phyloP scores from a whole-genome alignment of 1,140 invertebrate species.

The Metopolophium dirhodum region DNA sequence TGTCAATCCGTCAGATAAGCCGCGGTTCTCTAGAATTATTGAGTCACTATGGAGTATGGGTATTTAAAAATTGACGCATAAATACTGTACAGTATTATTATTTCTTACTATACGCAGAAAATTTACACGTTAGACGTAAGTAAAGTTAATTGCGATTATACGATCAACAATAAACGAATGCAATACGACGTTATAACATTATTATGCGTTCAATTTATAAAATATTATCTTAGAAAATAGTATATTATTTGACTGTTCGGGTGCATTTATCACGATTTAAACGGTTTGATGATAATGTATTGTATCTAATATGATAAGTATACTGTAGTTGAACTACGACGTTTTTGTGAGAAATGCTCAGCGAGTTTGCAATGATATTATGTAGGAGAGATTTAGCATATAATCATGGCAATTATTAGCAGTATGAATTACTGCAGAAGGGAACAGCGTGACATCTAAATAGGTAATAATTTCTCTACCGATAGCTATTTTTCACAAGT shows the following conservation, averaged over 20 bases:
- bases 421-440: too few relatives aligned
- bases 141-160: not conserved
- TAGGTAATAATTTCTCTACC: too few relatives aligned
- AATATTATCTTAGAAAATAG: not conserved
- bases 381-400: too few relatives aligned
- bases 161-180: not conserved
- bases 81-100: not conserved
- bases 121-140: too few relatives aligned
- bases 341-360: not conserved
- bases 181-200: not conserved
- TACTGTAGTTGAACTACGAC: not conserved
- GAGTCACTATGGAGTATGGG: not conserved
- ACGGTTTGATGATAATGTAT: too few relatives aligned
- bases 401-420: too few relatives aligned
- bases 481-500: not conserved
- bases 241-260: not conserved
- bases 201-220: not conserved
- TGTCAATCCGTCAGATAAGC: not conserved
- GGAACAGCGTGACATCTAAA: too few relatives aligned
- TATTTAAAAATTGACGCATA: not conserved
- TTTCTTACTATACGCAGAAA: not conserved
- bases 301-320: too few relatives aligned
- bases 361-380: too few relatives aligned
- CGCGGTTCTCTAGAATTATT: not conserved
- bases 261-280: not conserved